These are phyloP conservation scores for Leucoma salicis DNA, from an alignment of 2,888 invertebrate genomes.

Conservation along the genomic window DNA sequence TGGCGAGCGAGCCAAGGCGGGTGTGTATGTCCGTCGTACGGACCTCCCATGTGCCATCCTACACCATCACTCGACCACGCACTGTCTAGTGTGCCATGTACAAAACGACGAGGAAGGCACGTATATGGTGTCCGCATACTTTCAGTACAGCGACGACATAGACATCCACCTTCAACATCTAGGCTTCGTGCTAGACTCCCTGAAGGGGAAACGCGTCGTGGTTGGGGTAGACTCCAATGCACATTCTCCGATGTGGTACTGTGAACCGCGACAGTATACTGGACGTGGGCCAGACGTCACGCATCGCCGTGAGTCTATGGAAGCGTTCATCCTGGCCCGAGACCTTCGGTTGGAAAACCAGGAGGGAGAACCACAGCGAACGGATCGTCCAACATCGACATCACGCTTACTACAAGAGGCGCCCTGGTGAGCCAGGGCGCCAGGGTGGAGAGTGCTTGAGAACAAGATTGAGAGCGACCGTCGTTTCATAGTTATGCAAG, in stretches of 20 bases:
- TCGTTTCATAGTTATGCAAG: slow-evolving; percentile 17
- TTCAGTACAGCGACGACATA: background rate
- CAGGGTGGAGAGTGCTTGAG: slow-evolving; percentile 23
- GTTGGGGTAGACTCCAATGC: background rate
- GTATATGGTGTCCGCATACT: background rate
- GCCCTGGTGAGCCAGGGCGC: slow-evolving; percentile 4
- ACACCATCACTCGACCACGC: background rate
- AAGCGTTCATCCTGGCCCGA: no score
- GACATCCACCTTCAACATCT: background rate
- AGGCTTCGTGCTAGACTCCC: background rate
- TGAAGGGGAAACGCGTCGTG: background rate
- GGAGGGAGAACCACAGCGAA: background rate
- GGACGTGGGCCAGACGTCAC: background rate
- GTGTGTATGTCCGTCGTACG: background rate
- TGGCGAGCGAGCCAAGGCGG: background rate
- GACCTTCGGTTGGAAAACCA: background rate
- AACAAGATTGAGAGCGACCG: slow-evolving; percentile 27
- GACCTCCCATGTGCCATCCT: background rate
- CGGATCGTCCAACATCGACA: slow-evolving; percentile 29
- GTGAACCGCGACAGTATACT: background rate
- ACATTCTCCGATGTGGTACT: background rate
- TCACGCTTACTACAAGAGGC: slow-evolving; percentile 19
- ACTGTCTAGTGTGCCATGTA: background rate
- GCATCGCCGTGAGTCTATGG: no score
- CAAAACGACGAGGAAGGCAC: background rate